Base-by-base conservation (phyloP, 2,113 vertebrate genomes). In the Plectropomus leopardus region DNA sequence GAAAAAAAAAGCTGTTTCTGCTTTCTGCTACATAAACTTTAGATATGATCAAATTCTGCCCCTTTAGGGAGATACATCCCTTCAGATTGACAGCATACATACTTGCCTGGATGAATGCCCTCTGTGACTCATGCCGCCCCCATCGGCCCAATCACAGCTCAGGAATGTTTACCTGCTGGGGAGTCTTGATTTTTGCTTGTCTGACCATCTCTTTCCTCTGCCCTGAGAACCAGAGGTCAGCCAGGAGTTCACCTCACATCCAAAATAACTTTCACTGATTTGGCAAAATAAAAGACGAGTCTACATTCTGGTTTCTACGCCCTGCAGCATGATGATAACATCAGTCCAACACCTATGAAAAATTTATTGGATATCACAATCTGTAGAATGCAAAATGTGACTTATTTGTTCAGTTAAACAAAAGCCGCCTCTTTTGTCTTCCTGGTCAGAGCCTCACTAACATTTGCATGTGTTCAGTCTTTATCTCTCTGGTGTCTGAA, bases 81-180 rank as follows among this genome's bases (percentile, higher is more conserved):
- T 47, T n/a, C 11, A 67, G 71, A 82, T 4, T 79, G 76, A 80
- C 24, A 61, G 30, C 24, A 16, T 36, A 13, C 45, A 74, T 44
- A 57, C 72, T n/a, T 68, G 54, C 23, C 23, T 26, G 45, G 7
- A 67, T 61, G 78, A 79, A 70, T 54, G 24, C 30, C 16, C 54
- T n/a, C 23, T 30, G 16, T 59, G 24, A 72, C 61, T 68, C 53
- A 21, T 50, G 21, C 54, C 34, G 9, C 32, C 40, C 57, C 14
- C n/a, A 23, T 45, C 1, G 4, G 3, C 26, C 16, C 14, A 53
- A 63, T 30, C 68, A 28, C 70, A 23, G 24, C 55, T 60, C n/a
- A 78, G 80, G 77, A 86, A 86, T 86, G 69, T 81, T 66, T 45
- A 82, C 74, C 50, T 72, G 40, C 66, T 71, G 68, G 28, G 69